Base-by-base conservation (phyloP, 2,888 invertebrate genomes). In the Drosophila histrio region DNA sequence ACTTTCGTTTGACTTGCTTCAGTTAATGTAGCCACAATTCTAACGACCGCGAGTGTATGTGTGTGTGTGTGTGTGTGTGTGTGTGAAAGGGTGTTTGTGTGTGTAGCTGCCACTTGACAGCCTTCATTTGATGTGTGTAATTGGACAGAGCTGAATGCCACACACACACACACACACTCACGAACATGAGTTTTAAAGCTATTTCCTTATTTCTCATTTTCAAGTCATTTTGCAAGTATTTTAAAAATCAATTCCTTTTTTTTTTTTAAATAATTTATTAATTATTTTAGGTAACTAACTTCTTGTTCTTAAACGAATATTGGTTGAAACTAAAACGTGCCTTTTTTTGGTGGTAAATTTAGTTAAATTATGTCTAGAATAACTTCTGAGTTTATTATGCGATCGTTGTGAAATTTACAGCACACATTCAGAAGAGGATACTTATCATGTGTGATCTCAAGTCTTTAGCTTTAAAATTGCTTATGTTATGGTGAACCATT, bases 21-120 rank as follows among this genome's bases (percentile, higher is more conserved):
- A 30, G 54, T 76, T 70, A 72, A 69, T 76, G 72, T 76, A 19
- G 49, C 72, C 61, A 64, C 60, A 70, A 62, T 56, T 46, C 22
- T 38, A 57, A 36, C 36, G 56, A 17, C 36, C 50, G 9, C 54
- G 30, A 26, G 7, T 32, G 9, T 19, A n/a, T 8, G 8, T 26
- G 28, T 32, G 11, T 30, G n/a, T 26, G n/a, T 21, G 8, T 30
- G 28, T 39, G 47, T 30, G 46, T 24, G 19, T 46, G 24, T 32
- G 39, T 53, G 26, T 49, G 57, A 19, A 58, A 39, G 60, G 15
- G 56, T 26, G 38, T 53, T 26, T 39, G 43, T 54, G 24, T 49
- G 30, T 46, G 44, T 38, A 19, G 15, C 15, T 24, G 15, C 28
- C 67, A 69, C 30, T 61, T 63, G 63, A 54, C 63, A 69, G 60